Conservation (phyloP, 2,113 vertebrate genomes). For the Hemiprocne comata region DNA sequence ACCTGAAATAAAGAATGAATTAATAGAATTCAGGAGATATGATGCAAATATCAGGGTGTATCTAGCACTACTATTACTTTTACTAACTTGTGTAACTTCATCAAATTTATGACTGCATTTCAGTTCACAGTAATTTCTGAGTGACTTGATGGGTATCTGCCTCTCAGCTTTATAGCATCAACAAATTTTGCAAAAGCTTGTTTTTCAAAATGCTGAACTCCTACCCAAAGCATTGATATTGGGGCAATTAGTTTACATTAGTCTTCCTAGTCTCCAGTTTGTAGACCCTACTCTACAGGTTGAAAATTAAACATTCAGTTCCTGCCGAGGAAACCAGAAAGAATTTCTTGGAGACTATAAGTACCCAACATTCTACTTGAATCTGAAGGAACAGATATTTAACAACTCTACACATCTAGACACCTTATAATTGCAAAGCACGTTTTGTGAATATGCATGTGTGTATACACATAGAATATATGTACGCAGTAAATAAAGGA, state of each 20-base stretch:
- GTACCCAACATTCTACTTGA: background rate
- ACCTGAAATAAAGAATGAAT: background rate
- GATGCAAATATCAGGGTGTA: background rate
- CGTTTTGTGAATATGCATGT: rapidly evolving
- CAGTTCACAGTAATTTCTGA: background rate
- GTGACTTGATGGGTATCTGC: background rate
- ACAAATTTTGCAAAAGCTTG: background rate
- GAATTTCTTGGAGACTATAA: background rate
- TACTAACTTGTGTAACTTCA: background rate
- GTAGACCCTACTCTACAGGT: background rate
- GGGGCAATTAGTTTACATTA: background rate
- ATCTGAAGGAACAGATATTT: background rate
- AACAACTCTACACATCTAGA: background rate
- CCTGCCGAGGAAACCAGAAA: background rate
- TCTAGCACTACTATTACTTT: background rate
- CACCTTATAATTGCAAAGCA: background rate
- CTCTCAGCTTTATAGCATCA: background rate
- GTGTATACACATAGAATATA: background rate
- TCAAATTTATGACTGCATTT: background rate
- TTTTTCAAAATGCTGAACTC: background rate
- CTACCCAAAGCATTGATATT: background rate
- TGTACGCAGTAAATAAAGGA: background rate
- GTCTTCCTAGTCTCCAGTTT: background rate
- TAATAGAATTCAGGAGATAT: background rate
- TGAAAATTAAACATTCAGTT: background rate